These are phyloP conservation scores for Plutella xylostella DNA, from an alignment of 2,888 invertebrate genomes.

Conservation along the genomic window DNA sequence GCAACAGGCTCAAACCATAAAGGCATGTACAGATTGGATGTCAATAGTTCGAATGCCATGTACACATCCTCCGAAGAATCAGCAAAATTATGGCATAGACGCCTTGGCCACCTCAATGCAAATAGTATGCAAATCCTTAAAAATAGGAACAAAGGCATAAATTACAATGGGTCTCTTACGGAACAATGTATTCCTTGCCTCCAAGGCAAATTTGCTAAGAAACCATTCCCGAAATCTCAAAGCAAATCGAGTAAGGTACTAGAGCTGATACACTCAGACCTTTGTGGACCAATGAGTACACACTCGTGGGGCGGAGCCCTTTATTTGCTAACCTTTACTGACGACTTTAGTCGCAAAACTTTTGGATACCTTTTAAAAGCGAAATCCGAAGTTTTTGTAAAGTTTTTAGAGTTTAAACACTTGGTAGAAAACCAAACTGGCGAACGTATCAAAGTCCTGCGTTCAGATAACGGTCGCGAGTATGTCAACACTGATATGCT, in stretches of 20 bases:
- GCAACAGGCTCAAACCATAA: background rate
- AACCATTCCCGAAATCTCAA: background rate
- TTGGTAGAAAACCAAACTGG: background rate
- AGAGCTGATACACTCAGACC: background rate
- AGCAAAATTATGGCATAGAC: background rate
- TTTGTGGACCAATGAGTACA: conserved; percentile 5
- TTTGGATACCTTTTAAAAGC: background rate
- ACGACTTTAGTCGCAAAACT: conserved; percentile 2
- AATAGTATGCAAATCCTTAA: background rate
- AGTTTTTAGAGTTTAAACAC: background rate
- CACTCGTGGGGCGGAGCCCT: conserved; percentile 1
- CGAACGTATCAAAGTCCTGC: background rate
- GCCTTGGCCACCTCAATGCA: background rate
- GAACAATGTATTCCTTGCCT: background rate
- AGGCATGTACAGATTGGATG: background rate
- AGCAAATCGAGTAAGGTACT: background rate
- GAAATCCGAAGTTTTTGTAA: background rate
- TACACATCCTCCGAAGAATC: background rate
- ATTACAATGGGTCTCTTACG: background rate
- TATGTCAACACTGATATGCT: background rate
- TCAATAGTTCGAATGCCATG: background rate
- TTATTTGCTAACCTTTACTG: conserved; percentile 4
- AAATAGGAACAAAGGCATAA: background rate
- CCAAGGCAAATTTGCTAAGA: background rate
- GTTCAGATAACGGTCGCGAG: background rate